phyloP scores from a whole-genome alignment of 1,140 invertebrate genomes.

The Tetragonula clypearis region DNA sequence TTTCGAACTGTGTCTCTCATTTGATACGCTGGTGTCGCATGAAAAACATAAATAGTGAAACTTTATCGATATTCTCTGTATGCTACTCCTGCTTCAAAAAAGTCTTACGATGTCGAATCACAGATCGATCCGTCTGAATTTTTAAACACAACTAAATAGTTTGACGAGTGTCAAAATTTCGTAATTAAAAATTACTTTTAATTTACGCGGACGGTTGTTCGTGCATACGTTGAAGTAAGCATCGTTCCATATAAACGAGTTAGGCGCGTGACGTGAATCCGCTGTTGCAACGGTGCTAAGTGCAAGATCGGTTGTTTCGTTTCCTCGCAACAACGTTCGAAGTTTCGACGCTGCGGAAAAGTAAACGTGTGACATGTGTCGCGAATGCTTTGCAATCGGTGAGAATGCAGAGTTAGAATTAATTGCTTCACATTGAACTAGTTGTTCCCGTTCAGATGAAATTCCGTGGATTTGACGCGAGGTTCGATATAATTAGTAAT shows the following conservation, averaged over 20 bases:
- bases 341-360: slow-evolving; percentile 26
- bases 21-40: neutral
- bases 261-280: neutral
- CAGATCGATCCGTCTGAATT: too few relatives aligned
- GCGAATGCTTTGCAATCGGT: neutral
- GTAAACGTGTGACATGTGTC: slow-evolving; percentile 1
- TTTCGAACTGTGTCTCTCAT: neutral
- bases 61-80: too few relatives aligned
- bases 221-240: neutral
- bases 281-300: neutral
- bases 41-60: neutral
- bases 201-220: neutral
- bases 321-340: slow-evolving; percentile 24
- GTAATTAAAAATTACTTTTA: neutral
- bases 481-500: neutral
- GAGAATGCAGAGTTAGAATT: slow-evolving; percentile 13
- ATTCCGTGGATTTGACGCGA: neutral
- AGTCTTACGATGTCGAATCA: too few relatives aligned
- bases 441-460: neutral
- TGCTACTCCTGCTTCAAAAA: too few relatives aligned
- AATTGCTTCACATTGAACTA: slow-evolving; percentile 21
- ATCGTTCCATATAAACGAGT: neutral
- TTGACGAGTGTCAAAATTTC: neutral
- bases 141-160: too few relatives aligned
- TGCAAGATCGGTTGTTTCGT: neutral